Conservation (phyloP, 2,797 vertebrate species). For the Syngnathus rostellatus region DNA sequence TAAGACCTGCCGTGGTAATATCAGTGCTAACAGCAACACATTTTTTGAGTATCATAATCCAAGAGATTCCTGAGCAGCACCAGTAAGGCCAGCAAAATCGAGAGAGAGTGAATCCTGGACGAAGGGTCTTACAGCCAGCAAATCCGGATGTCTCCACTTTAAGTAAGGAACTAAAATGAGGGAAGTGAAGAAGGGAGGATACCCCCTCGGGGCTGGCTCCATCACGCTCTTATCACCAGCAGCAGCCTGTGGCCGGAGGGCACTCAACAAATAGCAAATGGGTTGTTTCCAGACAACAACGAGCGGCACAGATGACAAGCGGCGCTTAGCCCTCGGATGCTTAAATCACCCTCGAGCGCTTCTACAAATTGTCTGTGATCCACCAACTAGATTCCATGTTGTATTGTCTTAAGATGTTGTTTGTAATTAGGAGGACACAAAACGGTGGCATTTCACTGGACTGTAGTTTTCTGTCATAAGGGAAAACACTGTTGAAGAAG, state of each 20-base stretch:
- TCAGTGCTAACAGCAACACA: constrained; percentile 17
- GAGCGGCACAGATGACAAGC: background rate
- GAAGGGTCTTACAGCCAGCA: constrained; percentile 44
- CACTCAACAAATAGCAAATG: constrained; percentile 39
- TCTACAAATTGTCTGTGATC: constrained; percentile 2
- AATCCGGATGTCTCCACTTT: constrained; percentile 55
- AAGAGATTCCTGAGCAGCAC: constrained; percentile 23
- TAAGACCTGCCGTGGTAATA: constrained; percentile 24
- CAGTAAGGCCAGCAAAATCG: too few relatives aligned
- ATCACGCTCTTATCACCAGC: constrained; percentile 58
- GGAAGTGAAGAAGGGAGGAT: constrained; percentile 52
- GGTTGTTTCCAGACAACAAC: constrained; percentile 12
- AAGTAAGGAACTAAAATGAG: constrained; percentile 56
- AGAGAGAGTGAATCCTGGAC: constrained; percentile 12
- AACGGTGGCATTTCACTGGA: background rate
- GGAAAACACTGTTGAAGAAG: background rate
- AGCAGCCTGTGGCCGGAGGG: constrained; percentile 56
- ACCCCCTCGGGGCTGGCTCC: constrained; percentile 37
- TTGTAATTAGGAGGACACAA: background rate
- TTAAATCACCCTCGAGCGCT: background rate
- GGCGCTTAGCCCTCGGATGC: background rate
- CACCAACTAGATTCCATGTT: background rate
- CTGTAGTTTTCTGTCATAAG: background rate
- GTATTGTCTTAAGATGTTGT: background rate
- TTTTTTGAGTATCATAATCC: constrained; percentile 35